Evolutionary conservation across 2,888 invertebrate genomes (phyloP).

Genomic region (Pyrochroa serraticornis): DNA sequence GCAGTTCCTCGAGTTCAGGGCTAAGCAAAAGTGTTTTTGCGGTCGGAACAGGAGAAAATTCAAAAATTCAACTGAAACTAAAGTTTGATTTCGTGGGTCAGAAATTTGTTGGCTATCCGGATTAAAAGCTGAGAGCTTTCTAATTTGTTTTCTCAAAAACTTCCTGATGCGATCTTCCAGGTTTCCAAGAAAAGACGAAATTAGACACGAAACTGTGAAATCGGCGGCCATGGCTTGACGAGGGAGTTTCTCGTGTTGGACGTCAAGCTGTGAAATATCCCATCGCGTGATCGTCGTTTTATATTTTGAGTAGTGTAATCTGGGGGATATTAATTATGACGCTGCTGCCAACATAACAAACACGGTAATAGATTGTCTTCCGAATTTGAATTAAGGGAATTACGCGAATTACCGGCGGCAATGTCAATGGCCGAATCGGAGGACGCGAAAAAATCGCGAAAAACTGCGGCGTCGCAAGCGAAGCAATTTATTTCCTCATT

Average conservation of each 20-base stretch:
- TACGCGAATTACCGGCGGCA: conserved; percentile 6
- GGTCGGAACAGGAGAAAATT: background rate
- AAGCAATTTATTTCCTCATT: too few relatives aligned
- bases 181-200: background rate
- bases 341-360: conserved; percentile 21
- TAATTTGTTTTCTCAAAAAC: too few relatives aligned
- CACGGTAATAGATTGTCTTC: conserved; percentile 21
- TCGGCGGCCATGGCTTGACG: conserved; percentile 19
- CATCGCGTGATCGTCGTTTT: conserved; percentile 26
- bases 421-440: too few relatives aligned
- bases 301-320: conserved; percentile 25
- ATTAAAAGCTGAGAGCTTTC: too few relatives aligned
- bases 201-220: conserved; percentile 7
- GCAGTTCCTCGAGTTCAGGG: background rate
- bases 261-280: conserved; percentile 29
- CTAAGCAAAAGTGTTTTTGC: too few relatives aligned
- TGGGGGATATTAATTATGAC: conserved; percentile 24
- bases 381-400: conserved; percentile 10
- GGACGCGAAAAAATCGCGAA: too few relatives aligned
- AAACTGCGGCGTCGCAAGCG: too few relatives aligned
- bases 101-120: too few relatives aligned
- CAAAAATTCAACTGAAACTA: too few relatives aligned
- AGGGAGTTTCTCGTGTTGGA: conserved; percentile 27
- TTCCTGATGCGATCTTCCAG: too few relatives aligned
- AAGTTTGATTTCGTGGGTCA: too few relatives aligned